Evolutionary conservation across 2,113 vertebrate species (phyloP), one percentile per base, ranked within the genome.

Genomic region (Hippocampus mohnikei): DNA sequence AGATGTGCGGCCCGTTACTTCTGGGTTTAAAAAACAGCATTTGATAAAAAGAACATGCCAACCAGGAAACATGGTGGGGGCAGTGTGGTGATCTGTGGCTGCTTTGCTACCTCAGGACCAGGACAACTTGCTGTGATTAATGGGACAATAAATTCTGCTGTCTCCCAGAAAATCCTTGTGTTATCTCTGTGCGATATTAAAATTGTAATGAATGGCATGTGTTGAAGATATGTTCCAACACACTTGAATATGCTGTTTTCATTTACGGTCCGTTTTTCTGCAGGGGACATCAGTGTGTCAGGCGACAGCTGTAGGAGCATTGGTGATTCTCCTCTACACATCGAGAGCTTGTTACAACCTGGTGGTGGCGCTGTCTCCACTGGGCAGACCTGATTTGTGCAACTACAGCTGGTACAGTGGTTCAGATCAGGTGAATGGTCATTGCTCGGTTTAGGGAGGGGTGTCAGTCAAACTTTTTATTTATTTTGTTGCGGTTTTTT

Each of bases 321-420:
- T 94, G 27, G 94, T 96, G 0, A 93, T 95, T 79, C 92, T 96
- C 27, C 92, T 99, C 12, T 97, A 96, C 86, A 95, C 94, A 2
- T 96, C 96, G 76, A 94, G 96, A 90, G 96, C 96, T 77, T 97
- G 95, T 79, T 99, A 97, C 79, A 98, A 99, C 90, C 91, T 98
- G 81, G 95, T 96, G 79, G 93, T 97, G 84, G 88, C 92, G 66
- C 87, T 96, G 81, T 94, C 94, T 13, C 95, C 95, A 8, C 92
- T 95, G 75, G 93, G 74, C 81, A 84, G 91, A 82, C 94, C 95
- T 75, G 95, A 91, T 50, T 94, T 95, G 21, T 97, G 98, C 90
- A 97, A 94, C 80, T 98, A 96, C 71, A 94, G 95, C 90, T 99
- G 96, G 96, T 95, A 96, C 92, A 96, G 91, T 78, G 93, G 97